Conservation (phyloP, 2,797 vertebrate species). For the Fundulus diaphanus region DNA sequence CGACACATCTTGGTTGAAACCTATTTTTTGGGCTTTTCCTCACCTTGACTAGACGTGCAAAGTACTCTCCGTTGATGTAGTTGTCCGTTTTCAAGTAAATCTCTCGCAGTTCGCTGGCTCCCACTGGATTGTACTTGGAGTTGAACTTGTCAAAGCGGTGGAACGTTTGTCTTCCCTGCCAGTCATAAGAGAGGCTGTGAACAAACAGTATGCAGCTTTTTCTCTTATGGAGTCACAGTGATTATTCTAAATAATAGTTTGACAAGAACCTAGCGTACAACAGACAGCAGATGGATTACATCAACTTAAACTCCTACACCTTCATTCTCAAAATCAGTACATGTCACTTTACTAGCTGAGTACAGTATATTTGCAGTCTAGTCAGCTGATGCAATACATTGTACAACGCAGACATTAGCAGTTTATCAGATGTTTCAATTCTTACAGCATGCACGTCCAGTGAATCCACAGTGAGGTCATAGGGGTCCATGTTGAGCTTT, state of each 20-base stretch:
- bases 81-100: constrained; percentile 96
- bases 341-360: neutral
- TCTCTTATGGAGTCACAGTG: neutral
- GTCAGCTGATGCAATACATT: no score
- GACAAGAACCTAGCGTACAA: neutral
- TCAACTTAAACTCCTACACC: neutral
- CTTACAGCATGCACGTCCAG: constrained; percentile 97
- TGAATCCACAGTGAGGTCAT: constrained; percentile 96
- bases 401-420: neutral
- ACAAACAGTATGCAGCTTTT: constrained; percentile 4
- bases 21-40: neutral
- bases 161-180: constrained; percentile 95
- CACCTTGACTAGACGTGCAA: constrained; percentile 97
- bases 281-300: neutral
- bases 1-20: neutral
- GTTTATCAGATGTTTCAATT: constrained; percentile 6
- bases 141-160: constrained; percentile 99
- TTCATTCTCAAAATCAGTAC: neutral
- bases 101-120: constrained; percentile 94
- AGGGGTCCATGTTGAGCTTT: constrained; percentile 92
- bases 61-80: constrained; percentile 93
- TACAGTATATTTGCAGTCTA: no score
- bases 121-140: constrained; percentile 97
- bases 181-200: constrained; percentile 24
- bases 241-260: neutral